Evolutionary conservation across 2,888 invertebrate species (phyloP), one percentile per base, ranked within the genome.

Genomic region (Heterodera filipjevi): DNA sequence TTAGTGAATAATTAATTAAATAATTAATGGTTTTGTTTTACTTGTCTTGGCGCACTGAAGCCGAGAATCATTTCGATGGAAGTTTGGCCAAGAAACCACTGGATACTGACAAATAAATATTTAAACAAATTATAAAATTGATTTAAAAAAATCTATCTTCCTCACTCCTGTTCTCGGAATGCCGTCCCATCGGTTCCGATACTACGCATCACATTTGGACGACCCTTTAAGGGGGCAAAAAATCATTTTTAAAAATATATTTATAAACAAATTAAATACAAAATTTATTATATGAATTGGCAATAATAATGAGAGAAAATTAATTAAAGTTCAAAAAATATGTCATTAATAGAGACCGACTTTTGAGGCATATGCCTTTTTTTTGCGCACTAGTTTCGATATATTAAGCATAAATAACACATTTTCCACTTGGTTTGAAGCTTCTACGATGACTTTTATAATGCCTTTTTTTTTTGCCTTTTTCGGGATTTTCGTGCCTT

Each of bases 21-120:
- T 27, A n/a, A 33, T 19, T 0, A 30, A 82, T 79, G 27, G 83
- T 82, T 81, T 14, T 53, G 1, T 14, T 68, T 33, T 19, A 76
- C 82, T 76, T 81, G 83, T 76, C 82, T 81, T 12, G 86, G 86
- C 0, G 87, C 86, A 14, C 85, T 82, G 77, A 82, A 87, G 1
- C 85, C 85, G 3, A 87, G 71, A 2, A 87, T 84, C n/a, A 85
- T 79, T 8, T 83, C 82, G 44, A 86, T 82, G 44, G 79, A 79
- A 2, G 77, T 78, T 70, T 84, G 84, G 32, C 79, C 71, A 72
- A 85, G 19, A 22, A 81, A 66, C 71, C 68, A 68, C 27, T 66
- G 66, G 71, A 76, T 32, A 16, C 75, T 75, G 33, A 66, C 39
- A 19, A 53, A 22, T 53, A 53, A 53, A 53, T 22, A 53, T 19